A percentile compares a stretch with the other conserved stretches of the same genome.
Conservation (phyloP, 2,113 vertebrate genomes). For the Clarias batrachus region DNA sequence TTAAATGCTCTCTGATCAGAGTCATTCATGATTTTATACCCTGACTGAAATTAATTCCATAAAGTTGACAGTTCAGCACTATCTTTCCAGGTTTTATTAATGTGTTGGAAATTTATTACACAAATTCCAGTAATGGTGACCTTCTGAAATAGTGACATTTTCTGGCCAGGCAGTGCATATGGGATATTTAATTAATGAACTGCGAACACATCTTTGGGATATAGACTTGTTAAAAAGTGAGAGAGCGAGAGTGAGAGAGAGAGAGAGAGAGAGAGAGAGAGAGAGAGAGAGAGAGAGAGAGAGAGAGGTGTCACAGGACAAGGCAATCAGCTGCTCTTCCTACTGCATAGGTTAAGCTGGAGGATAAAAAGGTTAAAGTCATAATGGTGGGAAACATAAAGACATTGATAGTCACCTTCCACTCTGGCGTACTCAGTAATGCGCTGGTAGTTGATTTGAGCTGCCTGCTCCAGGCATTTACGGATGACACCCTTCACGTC, state of each 20-base stretch:
- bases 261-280: neutral
- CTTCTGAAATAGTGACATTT: too few relatives aligned
- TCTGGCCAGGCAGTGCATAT: too few relatives aligned
- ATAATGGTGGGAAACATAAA: slow-evolving; percentile 21
- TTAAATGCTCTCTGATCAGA: too few relatives aligned
- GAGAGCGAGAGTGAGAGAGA: neutral
- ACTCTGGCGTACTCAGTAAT: slow-evolving; percentile 98
- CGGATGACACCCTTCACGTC: slow-evolving; percentile 98
- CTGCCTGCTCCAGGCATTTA: slow-evolving; percentile 98
- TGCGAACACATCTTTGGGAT: too few relatives aligned
- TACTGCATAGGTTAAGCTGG: slow-evolving; percentile 16
- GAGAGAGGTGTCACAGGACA: neutral
- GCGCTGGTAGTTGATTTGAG: slow-evolving; percentile 94
- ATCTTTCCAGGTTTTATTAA: too few relatives aligned
- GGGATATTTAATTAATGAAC: too few relatives aligned
- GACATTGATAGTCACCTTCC: slow-evolving; percentile 85
- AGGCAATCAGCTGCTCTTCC: neutral
- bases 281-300: neutral
- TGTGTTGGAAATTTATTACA: too few relatives aligned
- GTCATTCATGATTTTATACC: too few relatives aligned
- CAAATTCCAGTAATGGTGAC: too few relatives aligned
- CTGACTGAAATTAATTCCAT: too few relatives aligned
- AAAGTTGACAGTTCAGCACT: too few relatives aligned
- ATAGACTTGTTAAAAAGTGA: neutral
- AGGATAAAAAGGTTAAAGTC: slow-evolving; percentile 27